Conservation (phyloP, 2,797 vertebrate genomes). For the Cyclura pinguis region DNA sequence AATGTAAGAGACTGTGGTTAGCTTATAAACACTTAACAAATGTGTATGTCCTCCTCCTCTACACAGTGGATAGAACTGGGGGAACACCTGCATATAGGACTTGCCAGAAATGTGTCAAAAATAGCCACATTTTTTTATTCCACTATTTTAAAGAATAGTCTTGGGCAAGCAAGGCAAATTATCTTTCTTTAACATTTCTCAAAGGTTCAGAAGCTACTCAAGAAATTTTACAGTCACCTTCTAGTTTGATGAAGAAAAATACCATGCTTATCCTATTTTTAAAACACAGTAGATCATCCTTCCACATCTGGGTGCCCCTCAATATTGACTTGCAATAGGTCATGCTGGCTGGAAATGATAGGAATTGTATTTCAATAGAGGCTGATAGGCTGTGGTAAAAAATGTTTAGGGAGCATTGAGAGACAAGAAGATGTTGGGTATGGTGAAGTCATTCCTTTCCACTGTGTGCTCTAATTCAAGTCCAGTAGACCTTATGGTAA, state of each 20-base stretch:
- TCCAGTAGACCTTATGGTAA: background rate
- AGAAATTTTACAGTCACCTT: background rate
- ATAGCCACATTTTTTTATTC: background rate
- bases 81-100: background rate
- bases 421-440: too few species aligned
- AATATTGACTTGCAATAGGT: background rate
- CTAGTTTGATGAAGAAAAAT: background rate
- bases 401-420: background rate
- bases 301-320: background rate
- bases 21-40: too few species aligned
- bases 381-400: background rate
- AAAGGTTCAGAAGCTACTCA: background rate
- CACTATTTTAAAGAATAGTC: background rate
- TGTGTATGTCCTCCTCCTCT: background rate
- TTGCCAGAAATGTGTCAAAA: background rate
- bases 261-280: background rate
- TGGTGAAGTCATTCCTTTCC: background rate
- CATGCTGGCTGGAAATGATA: background rate
- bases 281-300: background rate
- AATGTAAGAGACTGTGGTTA: too few species aligned
- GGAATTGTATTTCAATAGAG: background rate
- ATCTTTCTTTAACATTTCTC: background rate
- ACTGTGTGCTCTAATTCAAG: background rate
- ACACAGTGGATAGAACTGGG: background rate
- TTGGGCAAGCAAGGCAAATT: background rate